These are phyloP conservation scores for Herminia tarsipennalis DNA, from an alignment of 2,888 invertebrate genomes.

Conservation along the genomic window DNA sequence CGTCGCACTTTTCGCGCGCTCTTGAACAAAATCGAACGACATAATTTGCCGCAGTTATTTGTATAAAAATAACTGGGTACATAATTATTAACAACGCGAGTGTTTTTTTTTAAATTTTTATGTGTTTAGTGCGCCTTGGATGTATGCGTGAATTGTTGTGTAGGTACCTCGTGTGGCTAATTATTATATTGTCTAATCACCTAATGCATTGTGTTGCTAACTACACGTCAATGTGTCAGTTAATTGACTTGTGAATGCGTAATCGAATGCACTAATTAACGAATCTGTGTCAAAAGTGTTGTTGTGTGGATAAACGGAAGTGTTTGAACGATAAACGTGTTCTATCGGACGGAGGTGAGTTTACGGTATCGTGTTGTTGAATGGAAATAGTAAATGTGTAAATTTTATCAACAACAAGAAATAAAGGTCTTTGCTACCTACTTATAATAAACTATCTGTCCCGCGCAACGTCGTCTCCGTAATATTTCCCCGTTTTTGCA, in stretches of 20 bases:
- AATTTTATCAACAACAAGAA: constrained; percentile 2
- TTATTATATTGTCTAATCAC: constrained; percentile 36
- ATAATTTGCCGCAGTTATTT: constrained; percentile 20
- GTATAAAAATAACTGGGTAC: constrained; percentile 12
- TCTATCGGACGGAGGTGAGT: constrained; percentile 47
- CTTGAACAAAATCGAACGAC: constrained; percentile 46
- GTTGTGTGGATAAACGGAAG: constrained; percentile 50
- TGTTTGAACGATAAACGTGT: constrained; percentile 46
- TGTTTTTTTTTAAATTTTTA: constrained; percentile 26
- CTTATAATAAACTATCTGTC: not conserved
- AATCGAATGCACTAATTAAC: constrained; percentile 47
- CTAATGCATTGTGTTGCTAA: constrained; percentile 40
- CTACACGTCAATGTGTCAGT: constrained; percentile 48
- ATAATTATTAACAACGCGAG: constrained; percentile 8
- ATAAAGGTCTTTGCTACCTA: not conserved
- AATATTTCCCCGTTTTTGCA: too few relatives aligned
- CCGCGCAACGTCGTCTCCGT: not conserved
- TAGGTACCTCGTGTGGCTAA: constrained; percentile 24
- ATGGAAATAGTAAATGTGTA: constrained; percentile 25
- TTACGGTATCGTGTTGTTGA: constrained; percentile 28
- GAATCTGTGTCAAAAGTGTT: constrained; percentile 48
- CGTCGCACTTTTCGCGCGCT: constrained; percentile 65
- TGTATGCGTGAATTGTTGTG: constrained; percentile 21
- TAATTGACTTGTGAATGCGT: constrained; percentile 41
- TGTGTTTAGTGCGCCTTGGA: constrained; percentile 28